Percentiles rank a stretch among this genome's conserved stretches.
These are phyloP conservation scores for Lithobates sylvaticus DNA, from an alignment of 2,797 vertebrate species.

Conservation along the genomic window DNA sequence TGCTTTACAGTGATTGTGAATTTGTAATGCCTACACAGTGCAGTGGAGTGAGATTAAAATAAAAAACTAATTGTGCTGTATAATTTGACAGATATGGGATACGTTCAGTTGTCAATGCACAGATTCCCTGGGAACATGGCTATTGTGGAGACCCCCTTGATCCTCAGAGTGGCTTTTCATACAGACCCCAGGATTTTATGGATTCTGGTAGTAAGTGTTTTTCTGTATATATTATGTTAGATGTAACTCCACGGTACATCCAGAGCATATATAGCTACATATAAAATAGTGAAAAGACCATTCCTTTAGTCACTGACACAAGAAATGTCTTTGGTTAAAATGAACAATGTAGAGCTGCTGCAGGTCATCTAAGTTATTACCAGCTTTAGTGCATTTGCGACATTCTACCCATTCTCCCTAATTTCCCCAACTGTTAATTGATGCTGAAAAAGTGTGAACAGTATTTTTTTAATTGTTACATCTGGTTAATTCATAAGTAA, in stretches of 20 bases:
- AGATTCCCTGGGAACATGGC: conserved; percentile 82
- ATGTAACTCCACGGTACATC: neutral
- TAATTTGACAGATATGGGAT: conserved; percentile 76
- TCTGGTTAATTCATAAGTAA: no score
- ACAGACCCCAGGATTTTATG: conserved; percentile 84
- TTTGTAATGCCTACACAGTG: neutral
- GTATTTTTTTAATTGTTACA: no score
- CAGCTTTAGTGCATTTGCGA: no score
- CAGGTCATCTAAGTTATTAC: no score
- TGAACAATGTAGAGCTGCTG: no score
- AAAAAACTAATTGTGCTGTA: neutral
- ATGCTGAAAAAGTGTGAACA: no score
- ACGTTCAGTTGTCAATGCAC: conserved; percentile 83
- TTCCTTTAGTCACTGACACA: no score
- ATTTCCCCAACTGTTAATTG: no score
- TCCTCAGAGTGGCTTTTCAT: conserved; percentile 81
- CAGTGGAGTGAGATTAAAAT: neutral
- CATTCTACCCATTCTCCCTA: no score
- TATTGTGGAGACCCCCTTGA: conserved; percentile 81
- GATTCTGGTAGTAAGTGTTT: conserved; percentile 80
- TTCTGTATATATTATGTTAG: neutral
- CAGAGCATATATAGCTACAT: neutral
- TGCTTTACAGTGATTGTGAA: no score
- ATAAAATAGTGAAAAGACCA: no score
- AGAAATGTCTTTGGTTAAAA: no score